These are phyloP conservation scores for Globodera rostochiensis DNA, from an alignment of 1,140 invertebrate genomes.

Conservation along the genomic window DNA sequence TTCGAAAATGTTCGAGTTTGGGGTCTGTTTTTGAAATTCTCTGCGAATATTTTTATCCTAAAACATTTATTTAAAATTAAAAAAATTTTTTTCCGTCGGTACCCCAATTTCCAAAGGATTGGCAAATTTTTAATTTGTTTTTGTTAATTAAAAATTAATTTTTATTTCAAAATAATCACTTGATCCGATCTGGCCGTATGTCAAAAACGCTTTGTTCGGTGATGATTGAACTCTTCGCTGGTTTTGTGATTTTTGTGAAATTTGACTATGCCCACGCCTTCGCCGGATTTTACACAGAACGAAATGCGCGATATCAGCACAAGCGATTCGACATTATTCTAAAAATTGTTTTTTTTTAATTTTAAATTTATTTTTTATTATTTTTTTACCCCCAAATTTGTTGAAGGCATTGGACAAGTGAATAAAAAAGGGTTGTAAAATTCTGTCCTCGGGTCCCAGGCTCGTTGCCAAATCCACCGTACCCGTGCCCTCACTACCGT, in stretches of 20 bases:
- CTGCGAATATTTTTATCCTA: no score
- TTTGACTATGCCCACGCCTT: neutral
- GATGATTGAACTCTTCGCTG: neutral
- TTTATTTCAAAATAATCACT: slow-evolving; percentile 1
- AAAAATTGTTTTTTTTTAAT: neutral
- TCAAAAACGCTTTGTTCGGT: neutral
- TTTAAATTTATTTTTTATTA: neutral
- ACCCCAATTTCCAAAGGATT: no score
- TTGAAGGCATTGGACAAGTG: slow-evolving; percentile 53
- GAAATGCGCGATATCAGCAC: slow-evolving; percentile 17
- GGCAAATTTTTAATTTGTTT: no score
- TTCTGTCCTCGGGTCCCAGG: slow-evolving; percentile 56
- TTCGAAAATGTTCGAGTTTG: no score
- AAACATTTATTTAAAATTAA: no score
- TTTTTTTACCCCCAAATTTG: slow-evolving; percentile 27
- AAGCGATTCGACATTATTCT: neutral
- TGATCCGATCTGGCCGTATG: neutral
- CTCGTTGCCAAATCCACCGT: slow-evolving; percentile 56
- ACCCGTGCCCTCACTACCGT: slow-evolving; percentile 32
- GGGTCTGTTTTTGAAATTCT: no score
- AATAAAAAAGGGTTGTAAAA: slow-evolving; percentile 60
- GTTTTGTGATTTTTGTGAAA: slow-evolving; percentile 13
- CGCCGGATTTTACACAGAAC: neutral
- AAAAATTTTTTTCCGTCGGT: no score
- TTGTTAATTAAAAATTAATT: slow-evolving; percentile 23